phyloP scores from a whole-genome alignment of 92 coral and sea anemone species.

The Epizoanthus scotinus region DNA sequence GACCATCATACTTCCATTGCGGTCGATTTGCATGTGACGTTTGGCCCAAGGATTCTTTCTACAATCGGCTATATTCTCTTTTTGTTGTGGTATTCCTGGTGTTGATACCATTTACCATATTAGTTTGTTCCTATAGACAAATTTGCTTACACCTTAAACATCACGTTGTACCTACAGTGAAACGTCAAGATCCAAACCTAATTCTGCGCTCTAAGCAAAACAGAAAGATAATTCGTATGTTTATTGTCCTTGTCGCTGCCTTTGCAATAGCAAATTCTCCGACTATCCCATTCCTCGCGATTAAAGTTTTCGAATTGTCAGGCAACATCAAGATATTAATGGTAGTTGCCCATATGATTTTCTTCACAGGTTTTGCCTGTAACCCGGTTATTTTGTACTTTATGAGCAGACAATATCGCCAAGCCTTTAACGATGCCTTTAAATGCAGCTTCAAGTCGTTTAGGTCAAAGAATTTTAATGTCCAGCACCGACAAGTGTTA shows the following conservation, averaged over 20 bases:
- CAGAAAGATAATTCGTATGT: constrained; percentile 30
- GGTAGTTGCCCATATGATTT: background rate
- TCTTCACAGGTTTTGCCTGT: background rate
- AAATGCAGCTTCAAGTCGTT: background rate
- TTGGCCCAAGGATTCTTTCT: background rate
- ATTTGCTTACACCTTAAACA: constrained; percentile 2
- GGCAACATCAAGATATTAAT: no score
- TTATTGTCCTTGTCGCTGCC: background rate
- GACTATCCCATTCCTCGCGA: background rate
- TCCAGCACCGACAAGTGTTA: background rate
- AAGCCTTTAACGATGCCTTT: constrained; percentile 20
- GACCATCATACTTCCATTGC: background rate
- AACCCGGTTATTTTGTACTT: constrained; percentile 32
- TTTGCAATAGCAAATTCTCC: constrained; percentile 7
- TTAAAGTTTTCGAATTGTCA: background rate
- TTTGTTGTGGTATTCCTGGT: background rate
- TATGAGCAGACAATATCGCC: constrained; percentile 27
- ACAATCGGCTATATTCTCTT: background rate
- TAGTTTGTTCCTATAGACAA: constrained; percentile 27
- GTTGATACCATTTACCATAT: background rate
- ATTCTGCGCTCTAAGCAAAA: constrained; percentile 32
- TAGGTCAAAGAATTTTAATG: background rate
- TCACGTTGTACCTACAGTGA: constrained; percentile 8
- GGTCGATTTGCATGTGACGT: background rate
- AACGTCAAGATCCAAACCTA: background rate